Evolutionary conservation across 2,888 invertebrate species (phyloP).

Genomic region (Cosmia pyralina): DNA sequence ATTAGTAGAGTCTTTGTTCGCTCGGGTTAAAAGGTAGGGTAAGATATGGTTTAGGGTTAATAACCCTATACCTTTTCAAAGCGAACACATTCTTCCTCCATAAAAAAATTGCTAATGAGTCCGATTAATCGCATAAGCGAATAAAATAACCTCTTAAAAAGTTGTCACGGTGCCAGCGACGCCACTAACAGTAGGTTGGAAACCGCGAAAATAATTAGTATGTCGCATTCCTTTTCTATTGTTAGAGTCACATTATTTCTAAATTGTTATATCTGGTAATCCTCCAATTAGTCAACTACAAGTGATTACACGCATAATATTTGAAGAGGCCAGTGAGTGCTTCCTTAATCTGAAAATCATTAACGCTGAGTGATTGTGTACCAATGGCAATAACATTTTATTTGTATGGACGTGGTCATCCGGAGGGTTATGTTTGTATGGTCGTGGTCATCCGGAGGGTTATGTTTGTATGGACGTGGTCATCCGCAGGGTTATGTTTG

Average conservation of each 20-base stretch:
- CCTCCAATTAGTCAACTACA: conserved; percentile 41
- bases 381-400: conserved; percentile 10
- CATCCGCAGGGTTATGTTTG: neutral
- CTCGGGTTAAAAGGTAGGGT: too few relatives aligned
- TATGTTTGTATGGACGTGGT: neutral
- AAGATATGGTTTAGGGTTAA: too few relatives aligned
- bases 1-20: too few relatives aligned
- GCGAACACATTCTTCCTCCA: conserved; percentile 23
- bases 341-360: conserved; percentile 39
- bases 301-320: conserved; percentile 40
- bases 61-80: conserved; percentile 7
- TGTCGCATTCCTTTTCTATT: conserved; percentile 68
- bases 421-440: neutral
- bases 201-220: conserved; percentile 68
- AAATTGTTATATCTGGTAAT: conserved; percentile 47
- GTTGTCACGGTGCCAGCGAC: conserved; percentile 64
- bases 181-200: conserved; percentile 47
- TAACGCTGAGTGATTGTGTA: conserved; percentile 30
- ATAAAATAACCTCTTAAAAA: conserved; percentile 66
- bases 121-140: conserved; percentile 59
- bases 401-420: neutral
- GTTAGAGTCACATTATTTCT: conserved; percentile 61
- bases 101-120: conserved; percentile 57
- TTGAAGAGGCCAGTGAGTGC: conserved; percentile 35
- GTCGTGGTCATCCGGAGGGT: neutral